Base-by-base conservation (phyloP, 2,888 invertebrate genomes). In the Lordiphosa fenestrarum region DNA sequence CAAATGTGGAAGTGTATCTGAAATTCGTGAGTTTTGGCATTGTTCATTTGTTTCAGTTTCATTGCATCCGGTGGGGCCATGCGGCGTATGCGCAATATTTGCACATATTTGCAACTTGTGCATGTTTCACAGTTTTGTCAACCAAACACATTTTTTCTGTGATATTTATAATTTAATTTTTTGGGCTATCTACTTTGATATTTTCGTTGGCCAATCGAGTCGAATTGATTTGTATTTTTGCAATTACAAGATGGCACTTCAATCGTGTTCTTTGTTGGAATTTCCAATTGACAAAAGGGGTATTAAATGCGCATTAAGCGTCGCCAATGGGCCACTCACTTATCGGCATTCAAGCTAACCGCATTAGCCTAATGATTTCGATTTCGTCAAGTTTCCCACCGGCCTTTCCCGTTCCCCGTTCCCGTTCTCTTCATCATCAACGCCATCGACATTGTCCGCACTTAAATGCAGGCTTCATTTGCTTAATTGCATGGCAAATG, bases 381-480 rank as follows among this genome's bases (percentile, higher is more conserved):
- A 77, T 81, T 71, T 73, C 59, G 71, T 76, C 71, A 73, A 69
- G 69, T 69, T 69, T 66, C 50, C 46, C 55, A 30, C 7, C 19
- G 25, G 25, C 40, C 40, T 4, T 46, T 47, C 40, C 44, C 40
- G 54, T 36, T 47, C 62, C 37, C 55, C 57, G 53, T 49, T 15
- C 15, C 15, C 15, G 1, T 15, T 15, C 15, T 15, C 15, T 2
- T 15, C 15, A 15, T n/a, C n/a, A n/a, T n/a, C n/a, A n/a, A n/a
- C n/a, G n/a, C n/a, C 57, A 54, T 56, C 69, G 68, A 47, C 63
- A 65, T 80, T 76, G 73, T 73, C 80, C 80, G 73, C 76, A 77
- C 73, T 73, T 78, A 80, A 76, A 81, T 71, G 81, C 81, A 77
- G 71, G 77, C 76, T 81, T 77, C 81, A 76, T 81, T 77, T 77